Evolutionary conservation across 1,140 invertebrate genomes (phyloP).

Genomic region (Gonatopus flavifemur): DNA sequence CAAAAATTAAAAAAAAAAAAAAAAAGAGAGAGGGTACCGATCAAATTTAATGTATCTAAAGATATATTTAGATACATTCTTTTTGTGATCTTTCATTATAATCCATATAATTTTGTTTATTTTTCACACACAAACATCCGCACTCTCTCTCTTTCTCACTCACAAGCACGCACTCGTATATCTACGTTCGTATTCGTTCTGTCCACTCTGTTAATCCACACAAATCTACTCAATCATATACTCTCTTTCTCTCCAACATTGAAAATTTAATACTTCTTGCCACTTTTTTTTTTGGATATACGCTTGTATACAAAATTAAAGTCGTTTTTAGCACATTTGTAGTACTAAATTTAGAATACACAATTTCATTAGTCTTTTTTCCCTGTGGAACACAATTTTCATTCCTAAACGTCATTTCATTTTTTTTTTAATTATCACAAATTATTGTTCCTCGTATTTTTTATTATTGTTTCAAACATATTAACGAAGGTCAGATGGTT

Average conservation of each 20-base stretch:
- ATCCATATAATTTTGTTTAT: slow-evolving; percentile 36
- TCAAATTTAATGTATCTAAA: no score
- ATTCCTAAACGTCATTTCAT: slow-evolving; percentile 48
- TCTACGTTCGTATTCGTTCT: no score
- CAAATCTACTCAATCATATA: no score
- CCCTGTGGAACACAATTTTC: slow-evolving; percentile 54
- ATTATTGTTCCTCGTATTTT: slow-evolving; percentile 57
- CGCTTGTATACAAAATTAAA: slow-evolving; percentile 52
- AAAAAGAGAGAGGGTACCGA: slow-evolving; percentile 21
- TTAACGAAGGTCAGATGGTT: slow-evolving; percentile 33
- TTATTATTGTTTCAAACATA: slow-evolving; percentile 43
- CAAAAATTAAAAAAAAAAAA: slow-evolving; percentile 31
- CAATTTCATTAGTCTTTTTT: slow-evolving; percentile 46
- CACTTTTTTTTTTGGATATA: slow-evolving; percentile 40
- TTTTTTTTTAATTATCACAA: slow-evolving; percentile 52
- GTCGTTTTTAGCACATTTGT: slow-evolving; percentile 46
- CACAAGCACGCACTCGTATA: no score
- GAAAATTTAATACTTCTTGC: slow-evolving; percentile 46
- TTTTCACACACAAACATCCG: no score
- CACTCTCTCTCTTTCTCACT: no score
- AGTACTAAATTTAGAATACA: slow-evolving; percentile 51
- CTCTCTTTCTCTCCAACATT: slow-evolving; percentile 39
- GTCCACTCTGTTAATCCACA: no score
- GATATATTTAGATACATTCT: slow-evolving; percentile 30
- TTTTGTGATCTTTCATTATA: slow-evolving; percentile 11